Conservation (phyloP, 1,140 invertebrate species). For the Sminthurinus signatus region DNA sequence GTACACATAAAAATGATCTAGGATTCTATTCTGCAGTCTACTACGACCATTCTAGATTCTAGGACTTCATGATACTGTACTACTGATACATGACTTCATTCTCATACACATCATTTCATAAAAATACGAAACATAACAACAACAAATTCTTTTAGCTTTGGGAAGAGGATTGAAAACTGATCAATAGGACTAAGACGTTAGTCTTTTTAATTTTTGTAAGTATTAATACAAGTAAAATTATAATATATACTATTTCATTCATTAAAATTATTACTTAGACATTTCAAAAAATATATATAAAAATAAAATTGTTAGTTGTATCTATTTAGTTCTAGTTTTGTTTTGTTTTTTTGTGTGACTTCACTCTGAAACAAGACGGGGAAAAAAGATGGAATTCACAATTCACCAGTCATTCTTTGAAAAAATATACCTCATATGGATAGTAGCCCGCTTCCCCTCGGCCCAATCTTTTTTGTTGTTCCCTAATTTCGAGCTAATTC, state of each 20-base stretch:
- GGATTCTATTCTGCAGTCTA: no score
- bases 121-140: no score
- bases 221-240: not conserved
- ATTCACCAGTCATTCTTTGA: no score
- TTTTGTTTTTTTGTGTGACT: not conserved
- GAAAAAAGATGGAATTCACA: constrained; percentile 33
- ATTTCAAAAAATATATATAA: not conserved
- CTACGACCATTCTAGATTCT: no score
- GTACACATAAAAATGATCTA: no score
- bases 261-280: not conserved
- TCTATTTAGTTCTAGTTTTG: not conserved
- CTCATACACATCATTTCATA: no score
- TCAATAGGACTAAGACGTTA: no score
- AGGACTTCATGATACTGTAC: no score
- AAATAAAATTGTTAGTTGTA: not conserved
- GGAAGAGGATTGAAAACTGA: no score
- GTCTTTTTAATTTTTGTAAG: not conserved
- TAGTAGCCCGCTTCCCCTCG: constrained; percentile 43
- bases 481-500: constrained; percentile 46
- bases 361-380: not conserved
- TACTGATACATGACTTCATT: no score
- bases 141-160: no score
- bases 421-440: no score
- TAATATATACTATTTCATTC: not conserved
- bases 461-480: constrained; percentile 44